phyloP scores from a whole-genome alignment of 2,888 invertebrate genomes.

The Dasysyrphus albostriatus region DNA sequence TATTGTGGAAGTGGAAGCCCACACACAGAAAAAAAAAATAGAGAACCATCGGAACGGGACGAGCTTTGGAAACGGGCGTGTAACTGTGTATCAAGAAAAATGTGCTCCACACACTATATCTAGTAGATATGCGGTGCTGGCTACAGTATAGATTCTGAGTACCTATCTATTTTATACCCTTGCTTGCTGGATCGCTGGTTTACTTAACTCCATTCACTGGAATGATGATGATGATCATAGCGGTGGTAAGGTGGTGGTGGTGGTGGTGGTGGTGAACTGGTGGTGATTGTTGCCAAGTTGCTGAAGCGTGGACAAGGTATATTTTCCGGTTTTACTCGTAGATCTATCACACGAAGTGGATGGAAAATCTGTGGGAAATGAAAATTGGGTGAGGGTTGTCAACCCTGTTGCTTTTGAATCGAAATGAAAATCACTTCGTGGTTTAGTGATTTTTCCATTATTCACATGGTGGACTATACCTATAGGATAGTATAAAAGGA shows the following conservation, averaged over 20 bases:
- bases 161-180: conserved; percentile 47
- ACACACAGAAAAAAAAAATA: conserved; percentile 48
- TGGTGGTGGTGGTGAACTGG: conserved; percentile 41
- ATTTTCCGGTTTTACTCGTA: conserved; percentile 74
- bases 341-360: conserved; percentile 46
- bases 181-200: conserved; percentile 49
- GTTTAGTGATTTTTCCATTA: conserved; percentile 67
- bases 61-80: conserved; percentile 72
- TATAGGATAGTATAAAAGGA: conserved; percentile 5
- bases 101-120: conserved; percentile 41
- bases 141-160: conserved; percentile 24
- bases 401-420: conserved; percentile 67
- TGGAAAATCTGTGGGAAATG: conserved; percentile 73
- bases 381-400: conserved; percentile 74
- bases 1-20: conserved; percentile 59
- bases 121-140: neutral
- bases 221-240: conserved; percentile 20
- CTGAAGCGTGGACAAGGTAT: conserved; percentile 71
- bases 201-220: conserved; percentile 20
- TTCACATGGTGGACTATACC: conserved; percentile 44
- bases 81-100: conserved; percentile 4
- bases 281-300: conserved; percentile 40
- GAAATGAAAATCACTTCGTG: conserved; percentile 73
- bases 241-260: conserved; percentile 46
- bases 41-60: conserved; percentile 61